phyloP scores from a whole-genome alignment of 2,113 vertebrate species.

The Etheostoma spectabile region DNA sequence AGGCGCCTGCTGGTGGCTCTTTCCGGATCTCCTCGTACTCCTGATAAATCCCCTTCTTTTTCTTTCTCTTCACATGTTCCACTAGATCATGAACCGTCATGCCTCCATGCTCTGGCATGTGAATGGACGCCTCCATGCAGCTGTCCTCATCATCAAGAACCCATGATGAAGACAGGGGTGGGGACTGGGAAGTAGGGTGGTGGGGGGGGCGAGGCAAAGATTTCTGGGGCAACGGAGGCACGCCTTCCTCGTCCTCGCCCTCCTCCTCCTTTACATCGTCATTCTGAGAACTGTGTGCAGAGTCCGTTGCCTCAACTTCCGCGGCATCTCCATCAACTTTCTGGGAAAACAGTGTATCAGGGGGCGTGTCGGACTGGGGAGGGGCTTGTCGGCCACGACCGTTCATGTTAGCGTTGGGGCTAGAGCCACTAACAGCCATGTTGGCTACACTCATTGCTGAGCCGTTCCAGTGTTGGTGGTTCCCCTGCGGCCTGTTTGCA shows the following conservation, averaged over 20 bases:
- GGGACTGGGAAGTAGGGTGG: conserved; percentile 71
- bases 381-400: conserved; percentile 80
- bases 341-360: conserved; percentile 82
- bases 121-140: conserved; percentile 79
- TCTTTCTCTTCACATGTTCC: conserved; percentile 83
- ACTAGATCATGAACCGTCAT: conserved; percentile 82
- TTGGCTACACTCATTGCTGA: conserved; percentile 73
- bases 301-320: conserved; percentile 20
- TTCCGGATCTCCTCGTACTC: conserved; percentile 88
- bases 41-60: conserved; percentile 87
- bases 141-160: conserved; percentile 64
- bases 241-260: conserved; percentile 62
- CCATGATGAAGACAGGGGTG: conserved; percentile 69
- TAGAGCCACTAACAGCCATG: conserved; percentile 41
- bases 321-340: conserved; percentile 36
- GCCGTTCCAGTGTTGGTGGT: conserved; percentile 87
- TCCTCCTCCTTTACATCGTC: conserved; percentile 53
- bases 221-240: conserved; percentile 87
- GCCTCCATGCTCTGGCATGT: conserved; percentile 83
- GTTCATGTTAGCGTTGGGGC: conserved; percentile 80
- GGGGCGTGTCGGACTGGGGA: conserved; percentile 86
- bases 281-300: conserved; percentile 36
- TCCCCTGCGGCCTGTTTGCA: conserved; percentile 66
- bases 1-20: conserved; percentile 83
- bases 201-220: conserved; percentile 81